Conservation (phyloP, 1,140 invertebrate genomes). For the Papilio aristodemus region DNA sequence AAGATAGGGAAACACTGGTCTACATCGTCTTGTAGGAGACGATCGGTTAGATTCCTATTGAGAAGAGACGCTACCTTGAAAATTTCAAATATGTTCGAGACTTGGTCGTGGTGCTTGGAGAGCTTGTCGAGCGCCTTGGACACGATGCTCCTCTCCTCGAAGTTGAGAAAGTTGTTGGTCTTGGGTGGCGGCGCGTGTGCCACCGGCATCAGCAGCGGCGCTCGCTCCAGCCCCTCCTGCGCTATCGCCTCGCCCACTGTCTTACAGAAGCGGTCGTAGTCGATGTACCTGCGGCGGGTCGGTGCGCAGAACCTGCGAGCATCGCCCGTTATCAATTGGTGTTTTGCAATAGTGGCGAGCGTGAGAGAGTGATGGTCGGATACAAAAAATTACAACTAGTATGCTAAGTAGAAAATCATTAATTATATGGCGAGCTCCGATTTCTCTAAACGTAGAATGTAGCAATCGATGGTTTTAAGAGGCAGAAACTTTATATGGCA, state of each 20-base stretch:
- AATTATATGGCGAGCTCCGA: too few relatives aligned
- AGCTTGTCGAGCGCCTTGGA: conserved; percentile 83
- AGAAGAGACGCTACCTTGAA: conserved; percentile 72
- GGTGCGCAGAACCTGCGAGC: conserved; percentile 82
- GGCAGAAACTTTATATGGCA: too few relatives aligned
- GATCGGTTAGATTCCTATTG: too few relatives aligned
- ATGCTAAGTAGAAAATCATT: too few relatives aligned
- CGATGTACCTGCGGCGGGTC: conserved; percentile 79
- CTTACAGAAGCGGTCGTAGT: conserved; percentile 84
- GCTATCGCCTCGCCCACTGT: conserved; percentile 85
- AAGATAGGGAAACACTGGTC: too few relatives aligned
- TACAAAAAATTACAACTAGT: too few relatives aligned
- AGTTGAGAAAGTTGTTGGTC: conserved; percentile 85
- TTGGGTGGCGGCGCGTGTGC: conserved; percentile 82
- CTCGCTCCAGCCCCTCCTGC: conserved; percentile 82
- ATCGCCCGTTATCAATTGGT: background rate
- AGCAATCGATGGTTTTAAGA: too few relatives aligned
- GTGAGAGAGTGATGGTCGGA: too few relatives aligned
- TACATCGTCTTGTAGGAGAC: too few relatives aligned
- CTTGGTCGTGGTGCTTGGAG: conserved; percentile 82
- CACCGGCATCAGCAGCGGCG: conserved; percentile 83
- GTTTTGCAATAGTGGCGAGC: too few relatives aligned
- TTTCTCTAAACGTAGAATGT: too few relatives aligned
- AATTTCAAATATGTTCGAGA: conserved; percentile 83
- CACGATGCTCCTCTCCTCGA: conserved; percentile 83